Percentiles rank a stretch among this genome's conserved stretches.
These are phyloP conservation scores for Cromileptes altivelis DNA, from an alignment of 2,113 vertebrate genomes.

Conservation along the genomic window DNA sequence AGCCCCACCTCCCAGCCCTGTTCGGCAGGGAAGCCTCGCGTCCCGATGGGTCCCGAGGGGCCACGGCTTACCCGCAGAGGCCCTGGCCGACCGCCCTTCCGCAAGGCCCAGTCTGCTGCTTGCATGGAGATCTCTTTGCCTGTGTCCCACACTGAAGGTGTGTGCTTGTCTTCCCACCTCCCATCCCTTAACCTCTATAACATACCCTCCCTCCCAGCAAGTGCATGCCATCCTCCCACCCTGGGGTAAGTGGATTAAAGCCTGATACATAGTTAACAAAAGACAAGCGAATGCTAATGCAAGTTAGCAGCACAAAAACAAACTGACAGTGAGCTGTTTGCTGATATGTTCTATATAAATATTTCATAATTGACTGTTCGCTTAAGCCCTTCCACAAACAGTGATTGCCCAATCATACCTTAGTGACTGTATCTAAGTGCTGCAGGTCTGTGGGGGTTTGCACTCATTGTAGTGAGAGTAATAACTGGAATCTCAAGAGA, in stretches of 20 bases:
- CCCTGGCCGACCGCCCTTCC: constrained; percentile 95
- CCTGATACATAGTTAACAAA: constrained; percentile 59
- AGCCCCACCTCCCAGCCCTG: constrained; percentile 95
- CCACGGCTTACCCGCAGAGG: constrained; percentile 93
- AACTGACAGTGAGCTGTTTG: neutral
- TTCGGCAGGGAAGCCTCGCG: constrained; percentile 89
- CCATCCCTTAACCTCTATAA: constrained; percentile 59
- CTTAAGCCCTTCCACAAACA: neutral
- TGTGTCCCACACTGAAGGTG: constrained; percentile 97
- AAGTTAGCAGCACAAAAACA: constrained; percentile 44
- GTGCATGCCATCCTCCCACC: constrained; percentile 72
- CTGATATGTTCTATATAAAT: neutral
- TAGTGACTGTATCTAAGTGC: neutral
- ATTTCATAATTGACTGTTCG: neutral
- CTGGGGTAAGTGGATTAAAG: constrained; percentile 62
- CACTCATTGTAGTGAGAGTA: neutral
- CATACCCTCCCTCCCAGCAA: constrained; percentile 50
- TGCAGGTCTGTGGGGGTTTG: neutral
- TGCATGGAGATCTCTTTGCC: constrained; percentile 99
- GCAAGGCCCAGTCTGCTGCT: constrained; percentile 98
- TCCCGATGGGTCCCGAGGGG: constrained; percentile 92
- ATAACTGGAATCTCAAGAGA: neutral
- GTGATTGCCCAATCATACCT: neutral
- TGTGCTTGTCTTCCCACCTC: constrained; percentile 81
- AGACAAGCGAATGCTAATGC: constrained; percentile 75